Conservation (phyloP, 2,113 vertebrate genomes). For the Indri indri region DNA sequence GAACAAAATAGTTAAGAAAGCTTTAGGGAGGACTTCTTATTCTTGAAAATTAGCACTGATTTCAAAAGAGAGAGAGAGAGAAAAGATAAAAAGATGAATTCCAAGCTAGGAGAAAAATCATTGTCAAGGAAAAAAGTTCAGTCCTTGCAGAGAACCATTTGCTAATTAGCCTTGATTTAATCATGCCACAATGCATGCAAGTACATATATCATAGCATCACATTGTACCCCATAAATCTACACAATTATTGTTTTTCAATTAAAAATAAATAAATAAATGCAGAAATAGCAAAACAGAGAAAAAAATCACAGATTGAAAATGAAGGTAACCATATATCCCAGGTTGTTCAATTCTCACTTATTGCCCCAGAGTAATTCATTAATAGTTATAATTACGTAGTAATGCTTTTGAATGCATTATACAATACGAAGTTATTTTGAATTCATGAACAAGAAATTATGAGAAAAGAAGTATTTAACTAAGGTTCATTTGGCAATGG, state of each 20-base stretch:
- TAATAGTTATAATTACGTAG: neutral
- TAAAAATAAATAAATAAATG: neutral
- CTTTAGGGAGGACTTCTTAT: neutral
- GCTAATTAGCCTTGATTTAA: neutral
- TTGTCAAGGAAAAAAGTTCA: neutral
- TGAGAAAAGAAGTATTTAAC: neutral
- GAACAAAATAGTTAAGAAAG: neutral
- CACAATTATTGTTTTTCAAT: neutral
- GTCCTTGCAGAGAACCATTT: neutral
- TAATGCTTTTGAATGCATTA: neutral
- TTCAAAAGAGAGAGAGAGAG: neutral
- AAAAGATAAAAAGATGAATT: neutral
- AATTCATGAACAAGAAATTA: constrained; percentile 11
- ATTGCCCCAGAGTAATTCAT: neutral
- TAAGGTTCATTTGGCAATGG: neutral
- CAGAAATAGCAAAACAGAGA: neutral
- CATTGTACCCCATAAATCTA: neutral
- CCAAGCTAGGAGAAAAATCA: neutral
- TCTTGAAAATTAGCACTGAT: neutral
- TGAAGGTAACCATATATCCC: neutral
- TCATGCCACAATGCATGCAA: neutral
- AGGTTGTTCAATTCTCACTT: neutral
- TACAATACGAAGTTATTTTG: neutral
- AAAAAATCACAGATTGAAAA: neutral
- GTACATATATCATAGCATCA: neutral